phyloP scores from a whole-genome alignment of 2,113 vertebrate species.

The Monarcha castaneiventris region DNA sequence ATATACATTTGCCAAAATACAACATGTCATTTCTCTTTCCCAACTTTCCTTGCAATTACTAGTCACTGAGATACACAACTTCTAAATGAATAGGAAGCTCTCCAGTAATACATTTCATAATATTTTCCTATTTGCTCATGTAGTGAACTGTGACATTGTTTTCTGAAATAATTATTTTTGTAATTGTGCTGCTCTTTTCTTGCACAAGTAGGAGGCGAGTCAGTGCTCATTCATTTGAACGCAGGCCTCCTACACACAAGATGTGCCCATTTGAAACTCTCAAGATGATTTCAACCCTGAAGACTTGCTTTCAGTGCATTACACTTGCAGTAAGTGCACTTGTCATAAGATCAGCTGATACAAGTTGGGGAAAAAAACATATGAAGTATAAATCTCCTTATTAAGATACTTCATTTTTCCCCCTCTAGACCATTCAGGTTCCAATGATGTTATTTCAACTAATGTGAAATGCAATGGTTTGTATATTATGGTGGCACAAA shows the following conservation, averaged over 20 bases:
- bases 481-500: background rate
- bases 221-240: background rate
- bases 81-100: background rate
- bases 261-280: background rate
- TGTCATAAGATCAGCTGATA: background rate
- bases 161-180: background rate
- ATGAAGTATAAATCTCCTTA: background rate
- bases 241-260: background rate
- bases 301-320: background rate
- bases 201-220: background rate
- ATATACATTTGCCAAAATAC: background rate
- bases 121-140: background rate
- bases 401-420: background rate
- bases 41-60: background rate
- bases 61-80: background rate
- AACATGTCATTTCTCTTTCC: background rate
- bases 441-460: background rate
- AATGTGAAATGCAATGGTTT: background rate
- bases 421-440: background rate
- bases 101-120: background rate
- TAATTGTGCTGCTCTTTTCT: background rate
- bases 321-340: background rate
- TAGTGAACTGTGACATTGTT: background rate
- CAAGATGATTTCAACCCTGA: background rate
- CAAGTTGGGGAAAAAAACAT: rapidly evolving